Conservation (phyloP, 2,797 vertebrate species). For the Dicrostonyx torquatus region DNA sequence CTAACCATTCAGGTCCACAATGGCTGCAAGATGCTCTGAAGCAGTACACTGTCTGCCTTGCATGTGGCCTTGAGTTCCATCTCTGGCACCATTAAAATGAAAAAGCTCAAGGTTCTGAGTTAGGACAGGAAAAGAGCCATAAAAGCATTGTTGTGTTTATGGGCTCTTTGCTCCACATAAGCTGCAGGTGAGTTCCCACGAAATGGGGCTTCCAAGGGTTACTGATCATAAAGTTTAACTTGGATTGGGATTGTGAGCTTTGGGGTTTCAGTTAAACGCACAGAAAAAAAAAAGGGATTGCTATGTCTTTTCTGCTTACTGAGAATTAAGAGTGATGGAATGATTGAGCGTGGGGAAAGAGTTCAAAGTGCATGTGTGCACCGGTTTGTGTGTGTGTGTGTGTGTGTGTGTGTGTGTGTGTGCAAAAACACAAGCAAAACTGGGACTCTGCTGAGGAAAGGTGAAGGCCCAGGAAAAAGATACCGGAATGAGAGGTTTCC, state of each 20-base stretch:
- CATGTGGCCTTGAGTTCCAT: background rate
- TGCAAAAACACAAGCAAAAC: background rate
- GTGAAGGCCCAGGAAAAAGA: background rate
- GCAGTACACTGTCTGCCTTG: background rate
- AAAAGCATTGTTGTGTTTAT: background rate
- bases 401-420: no score
- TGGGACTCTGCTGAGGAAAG: background rate
- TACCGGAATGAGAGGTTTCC: background rate
- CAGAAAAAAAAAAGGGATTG: background rate
- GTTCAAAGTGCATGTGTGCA: background rate
- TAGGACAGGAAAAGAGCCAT: background rate
- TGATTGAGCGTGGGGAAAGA: background rate
- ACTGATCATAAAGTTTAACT: background rate
- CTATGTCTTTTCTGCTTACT: background rate
- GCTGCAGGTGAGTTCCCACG: background rate
- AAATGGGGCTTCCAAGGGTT: background rate
- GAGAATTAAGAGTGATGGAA: background rate
- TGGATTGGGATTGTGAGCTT: background rate
- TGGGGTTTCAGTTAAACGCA: background rate
- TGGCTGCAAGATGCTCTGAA: background rate
- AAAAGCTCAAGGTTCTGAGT: background rate
- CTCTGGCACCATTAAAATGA: background rate
- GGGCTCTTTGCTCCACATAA: background rate
- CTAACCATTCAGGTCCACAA: background rate
- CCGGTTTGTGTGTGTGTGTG: background rate